Conservation (phyloP, 2,113 vertebrate species). For the Scomber scombrus region DNA sequence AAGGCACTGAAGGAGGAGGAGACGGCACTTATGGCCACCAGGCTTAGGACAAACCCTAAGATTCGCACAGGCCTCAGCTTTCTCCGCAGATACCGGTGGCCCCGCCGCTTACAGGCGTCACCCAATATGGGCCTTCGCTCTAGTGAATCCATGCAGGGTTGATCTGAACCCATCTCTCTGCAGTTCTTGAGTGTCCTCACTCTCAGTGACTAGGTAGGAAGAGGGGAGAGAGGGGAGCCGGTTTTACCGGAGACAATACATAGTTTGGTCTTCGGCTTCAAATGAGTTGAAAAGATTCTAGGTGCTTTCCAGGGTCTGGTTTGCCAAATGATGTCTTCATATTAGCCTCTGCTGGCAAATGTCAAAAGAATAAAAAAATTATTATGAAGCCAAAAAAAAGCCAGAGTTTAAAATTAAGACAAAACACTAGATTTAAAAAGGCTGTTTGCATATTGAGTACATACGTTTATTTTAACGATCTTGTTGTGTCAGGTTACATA, state of each 20-base stretch:
- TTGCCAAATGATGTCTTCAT: conserved; percentile 83
- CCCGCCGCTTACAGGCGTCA: conserved; percentile 68
- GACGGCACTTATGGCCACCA: conserved; percentile 91
- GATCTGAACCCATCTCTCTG: conserved; percentile 74
- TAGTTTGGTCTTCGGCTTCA: conserved; percentile 70
- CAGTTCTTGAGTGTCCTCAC: conserved; percentile 56
- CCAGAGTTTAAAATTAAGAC: not conserved
- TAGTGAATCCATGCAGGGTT: conserved; percentile 59
- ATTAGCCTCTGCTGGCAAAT: conserved; percentile 74
- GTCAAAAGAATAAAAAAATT: conserved; percentile 23
- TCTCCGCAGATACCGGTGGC: conserved; percentile 85
- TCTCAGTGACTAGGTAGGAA: conserved; percentile 53
- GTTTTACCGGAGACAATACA: conserved; percentile 68
- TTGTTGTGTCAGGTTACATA: not conserved
- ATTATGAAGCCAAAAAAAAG: not conserved
- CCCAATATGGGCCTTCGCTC: conserved; percentile 57
- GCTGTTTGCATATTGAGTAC: not conserved
- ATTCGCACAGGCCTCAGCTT: conserved; percentile 91
- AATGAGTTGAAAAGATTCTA: conserved; percentile 60
- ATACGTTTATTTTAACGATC: not conserved
- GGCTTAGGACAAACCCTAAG: conserved; percentile 88
- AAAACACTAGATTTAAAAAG: not conserved
- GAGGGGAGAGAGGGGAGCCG: conserved; percentile 41
- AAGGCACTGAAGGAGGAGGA: conserved; percentile 93
- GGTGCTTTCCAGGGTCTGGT: conserved; percentile 78